Conservation (phyloP, 92 coral and sea anemone species). For the Epizoanthus ramosus region DNA sequence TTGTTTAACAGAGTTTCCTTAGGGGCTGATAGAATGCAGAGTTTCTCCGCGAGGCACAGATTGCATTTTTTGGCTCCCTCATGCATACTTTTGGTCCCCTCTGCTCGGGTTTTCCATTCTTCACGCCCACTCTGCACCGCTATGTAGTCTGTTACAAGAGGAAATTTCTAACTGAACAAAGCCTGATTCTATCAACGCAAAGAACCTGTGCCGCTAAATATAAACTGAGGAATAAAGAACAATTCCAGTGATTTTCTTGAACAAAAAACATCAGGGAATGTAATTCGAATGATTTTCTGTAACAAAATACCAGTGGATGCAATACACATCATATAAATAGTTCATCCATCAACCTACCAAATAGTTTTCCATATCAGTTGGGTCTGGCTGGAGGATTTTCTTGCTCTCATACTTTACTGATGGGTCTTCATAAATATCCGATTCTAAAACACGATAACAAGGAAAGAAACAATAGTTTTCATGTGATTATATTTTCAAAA, state of each 20-base stretch:
- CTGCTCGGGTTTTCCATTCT: too few relatives aligned
- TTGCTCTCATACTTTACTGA: conserved; percentile 90
- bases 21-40: too few relatives aligned
- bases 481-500: too few relatives aligned
- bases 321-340: too few relatives aligned
- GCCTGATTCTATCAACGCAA: neutral
- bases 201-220: neutral
- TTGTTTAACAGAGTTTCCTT: too few relatives aligned
- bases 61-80: too few relatives aligned
- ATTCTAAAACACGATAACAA: conserved; percentile 59
- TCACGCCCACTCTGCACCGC: too few relatives aligned
- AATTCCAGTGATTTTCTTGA: neutral
- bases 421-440: conserved; percentile 98
- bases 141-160: neutral
- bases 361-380: conserved; percentile 91
- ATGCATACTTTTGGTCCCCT: too few relatives aligned
- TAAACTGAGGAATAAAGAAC: neutral
- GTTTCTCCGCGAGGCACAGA: too few relatives aligned
- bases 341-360: conserved; percentile 60
- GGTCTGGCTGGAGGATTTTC: conserved; percentile 92
- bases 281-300: neutral
- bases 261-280: neutral
- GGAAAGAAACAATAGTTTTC: too few relatives aligned
- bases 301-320: neutral
- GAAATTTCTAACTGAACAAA: neutral